Percentiles rank a stretch among this genome's conserved stretches.
Conservation (phyloP, 2,888 invertebrate genomes). For the Teleiodes luculella region DNA sequence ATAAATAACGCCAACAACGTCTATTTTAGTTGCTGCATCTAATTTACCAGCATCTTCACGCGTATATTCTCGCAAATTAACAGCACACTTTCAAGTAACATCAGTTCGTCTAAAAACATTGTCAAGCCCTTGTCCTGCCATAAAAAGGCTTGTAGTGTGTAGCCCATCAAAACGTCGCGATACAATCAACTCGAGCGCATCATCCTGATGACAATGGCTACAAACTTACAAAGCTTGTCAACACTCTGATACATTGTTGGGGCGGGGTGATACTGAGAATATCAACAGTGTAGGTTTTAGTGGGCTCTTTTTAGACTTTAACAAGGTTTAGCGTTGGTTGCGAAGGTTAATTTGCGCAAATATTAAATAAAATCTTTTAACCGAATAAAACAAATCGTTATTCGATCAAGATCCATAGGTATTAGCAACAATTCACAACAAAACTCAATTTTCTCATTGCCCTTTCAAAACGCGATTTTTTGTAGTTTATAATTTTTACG, state of each 20-base stretch:
- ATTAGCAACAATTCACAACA: no score
- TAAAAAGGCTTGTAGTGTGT: conserved; percentile 14
- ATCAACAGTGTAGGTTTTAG: not conserved
- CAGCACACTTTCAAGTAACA: not conserved
- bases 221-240: conserved; percentile 18
- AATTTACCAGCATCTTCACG: not conserved
- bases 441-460: no score
- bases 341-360: no score
- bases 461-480: no score
- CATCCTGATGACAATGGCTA: conserved; percentile 21
- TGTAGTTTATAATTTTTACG: no score
- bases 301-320: no score
- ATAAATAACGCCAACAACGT: not conserved
- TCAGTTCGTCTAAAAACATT: not conserved
- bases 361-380: no score
- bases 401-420: no score
- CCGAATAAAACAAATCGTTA: no score
- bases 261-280: not conserved
- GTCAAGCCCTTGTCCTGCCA: conserved; percentile 16
- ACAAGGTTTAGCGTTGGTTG: no score
- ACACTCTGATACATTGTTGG: conserved; percentile 16
- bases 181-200: conserved; percentile 34
- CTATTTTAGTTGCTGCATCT: not conserved
- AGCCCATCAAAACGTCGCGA: conserved; percentile 23
- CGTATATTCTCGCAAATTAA: not conserved